phyloP scores from a whole-genome alignment of 2,888 invertebrate species.

The Galeruca laticollis region DNA sequence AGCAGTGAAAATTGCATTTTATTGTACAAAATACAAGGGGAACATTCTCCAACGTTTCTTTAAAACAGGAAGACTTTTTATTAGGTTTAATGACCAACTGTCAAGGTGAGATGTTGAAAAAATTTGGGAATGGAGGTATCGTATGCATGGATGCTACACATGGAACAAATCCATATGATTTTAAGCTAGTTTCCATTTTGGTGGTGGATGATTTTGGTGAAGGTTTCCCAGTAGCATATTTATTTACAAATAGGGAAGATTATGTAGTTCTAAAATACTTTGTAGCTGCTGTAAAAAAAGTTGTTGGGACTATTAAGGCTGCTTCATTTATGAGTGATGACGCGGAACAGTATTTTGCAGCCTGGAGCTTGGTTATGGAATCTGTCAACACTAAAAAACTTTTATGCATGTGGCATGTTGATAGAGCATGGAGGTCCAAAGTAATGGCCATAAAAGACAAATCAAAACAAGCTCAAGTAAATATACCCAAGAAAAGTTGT shows the following conservation, averaged over 20 bases:
- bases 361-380: no score
- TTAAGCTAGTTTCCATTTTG: no score
- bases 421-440: no score
- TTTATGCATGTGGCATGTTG: no score
- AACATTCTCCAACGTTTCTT: neutral
- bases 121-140: neutral
- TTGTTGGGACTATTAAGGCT: neutral
- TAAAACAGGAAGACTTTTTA: neutral
- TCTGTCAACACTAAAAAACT: no score
- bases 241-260: neutral
- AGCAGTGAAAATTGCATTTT: neutral
- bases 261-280: neutral
- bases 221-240: no score
- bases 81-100: neutral
- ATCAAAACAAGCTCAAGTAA: no score
- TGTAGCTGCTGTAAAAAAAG: neutral
- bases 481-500: no score
- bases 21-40: slow-evolving; percentile 14
- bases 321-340: slow-evolving; percentile 3
- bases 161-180: no score
- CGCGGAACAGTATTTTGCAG: no score
- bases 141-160: neutral
- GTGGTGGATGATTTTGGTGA: no score
- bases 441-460: no score
- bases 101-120: neutral